Conservation (phyloP, 2,797 vertebrate genomes). For the Orestias chungarensis region DNA sequence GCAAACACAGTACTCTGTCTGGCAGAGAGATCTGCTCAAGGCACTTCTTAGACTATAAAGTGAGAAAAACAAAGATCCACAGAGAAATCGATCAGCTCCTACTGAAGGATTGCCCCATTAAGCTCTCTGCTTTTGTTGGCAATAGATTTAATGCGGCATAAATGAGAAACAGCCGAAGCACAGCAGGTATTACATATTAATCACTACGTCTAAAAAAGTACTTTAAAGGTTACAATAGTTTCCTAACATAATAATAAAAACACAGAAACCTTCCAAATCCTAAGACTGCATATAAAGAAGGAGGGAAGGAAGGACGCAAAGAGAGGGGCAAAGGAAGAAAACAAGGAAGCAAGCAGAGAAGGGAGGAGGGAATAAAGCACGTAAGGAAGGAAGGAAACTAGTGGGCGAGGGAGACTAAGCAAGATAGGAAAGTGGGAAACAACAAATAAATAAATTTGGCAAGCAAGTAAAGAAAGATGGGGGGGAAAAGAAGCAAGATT, state of each 20-base stretch:
- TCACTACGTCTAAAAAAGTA: neutral
- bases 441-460: too few species aligned
- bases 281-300: neutral
- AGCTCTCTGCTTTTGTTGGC: too few species aligned
- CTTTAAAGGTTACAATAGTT: neutral
- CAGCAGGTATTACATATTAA: neutral
- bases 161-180: too few species aligned
- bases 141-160: too few species aligned
- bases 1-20: constrained; percentile 92
- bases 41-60: constrained; percentile 81
- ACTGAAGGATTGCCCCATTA: neutral
- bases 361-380: neutral
- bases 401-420: too few species aligned
- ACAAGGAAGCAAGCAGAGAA: neutral
- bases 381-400: neutral
- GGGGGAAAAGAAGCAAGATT: too few species aligned
- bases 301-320: neutral
- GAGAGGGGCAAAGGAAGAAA: neutral
- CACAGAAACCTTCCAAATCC: neutral
- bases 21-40: constrained; percentile 83
- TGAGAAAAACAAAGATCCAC: neutral
- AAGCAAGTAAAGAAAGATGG: too few species aligned
- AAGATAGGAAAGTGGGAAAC: too few species aligned
- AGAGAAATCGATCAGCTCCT: neutral
- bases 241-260: neutral